phyloP scores from a whole-genome alignment of 2,888 invertebrate species.

The Linnaemya tessellans region DNA sequence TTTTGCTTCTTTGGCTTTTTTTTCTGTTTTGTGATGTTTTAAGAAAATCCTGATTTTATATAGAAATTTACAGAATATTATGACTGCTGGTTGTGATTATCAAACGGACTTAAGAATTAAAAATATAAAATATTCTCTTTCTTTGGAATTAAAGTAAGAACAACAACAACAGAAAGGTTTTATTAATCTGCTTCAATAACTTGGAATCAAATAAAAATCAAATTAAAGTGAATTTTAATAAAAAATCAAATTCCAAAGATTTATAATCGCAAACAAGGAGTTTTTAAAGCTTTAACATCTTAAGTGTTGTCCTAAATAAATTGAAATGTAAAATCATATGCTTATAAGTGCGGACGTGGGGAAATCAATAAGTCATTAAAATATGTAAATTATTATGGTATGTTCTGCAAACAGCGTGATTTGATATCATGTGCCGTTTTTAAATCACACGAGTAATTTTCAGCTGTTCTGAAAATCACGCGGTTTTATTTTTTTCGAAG shows the following conservation, averaged over 20 bases:
- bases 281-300: background rate
- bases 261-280: background rate
- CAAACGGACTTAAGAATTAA: constrained; percentile 29
- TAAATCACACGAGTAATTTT: no score
- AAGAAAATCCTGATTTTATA: constrained; percentile 10
- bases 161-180: background rate
- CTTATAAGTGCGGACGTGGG: no score
- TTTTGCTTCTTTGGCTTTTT: background rate
- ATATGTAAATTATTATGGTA: no score
- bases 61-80: constrained; percentile 35
- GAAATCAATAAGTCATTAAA: no score
- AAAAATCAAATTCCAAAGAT: background rate
- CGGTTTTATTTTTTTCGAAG: no score
- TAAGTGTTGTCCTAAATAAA: no score
- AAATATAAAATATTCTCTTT: background rate
- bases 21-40: background rate
- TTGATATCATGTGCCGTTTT: no score
- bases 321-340: no score
- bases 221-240: background rate
- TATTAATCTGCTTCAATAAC: constrained; percentile 11
- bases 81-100: background rate
- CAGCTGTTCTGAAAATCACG: no score
- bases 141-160: background rate
- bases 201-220: background rate
- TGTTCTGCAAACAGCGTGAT: no score